Evolutionary conservation across 2,113 vertebrate species (phyloP).

Genomic region (Pachypanchax playfairii): DNA sequence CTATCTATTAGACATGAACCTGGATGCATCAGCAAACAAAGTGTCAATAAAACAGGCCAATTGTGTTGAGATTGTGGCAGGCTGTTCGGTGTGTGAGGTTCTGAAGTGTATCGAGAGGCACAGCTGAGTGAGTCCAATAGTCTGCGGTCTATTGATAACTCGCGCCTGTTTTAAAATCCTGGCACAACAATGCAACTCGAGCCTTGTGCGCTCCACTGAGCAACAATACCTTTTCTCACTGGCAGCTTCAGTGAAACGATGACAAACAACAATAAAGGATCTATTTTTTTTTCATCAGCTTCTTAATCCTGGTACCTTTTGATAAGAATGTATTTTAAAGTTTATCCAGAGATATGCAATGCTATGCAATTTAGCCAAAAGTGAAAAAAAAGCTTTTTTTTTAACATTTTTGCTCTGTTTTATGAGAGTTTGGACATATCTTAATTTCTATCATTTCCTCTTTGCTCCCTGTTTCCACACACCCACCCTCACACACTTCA

Average conservation of each 20-base stretch:
- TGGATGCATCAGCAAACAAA: constrained; percentile 63
- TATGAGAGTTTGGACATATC: too few relatives aligned
- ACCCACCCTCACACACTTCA: constrained; percentile 13
- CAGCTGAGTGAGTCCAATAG: constrained; percentile 77
- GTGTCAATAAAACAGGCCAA: constrained; percentile 62
- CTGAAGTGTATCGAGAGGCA: constrained; percentile 78
- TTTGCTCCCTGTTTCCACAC: constrained; percentile 8
- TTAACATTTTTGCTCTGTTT: too few relatives aligned
- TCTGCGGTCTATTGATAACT: constrained; percentile 84
- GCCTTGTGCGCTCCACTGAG: constrained; percentile 78
- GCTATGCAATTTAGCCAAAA: constrained; percentile 1
- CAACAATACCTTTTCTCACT: constrained; percentile 79
- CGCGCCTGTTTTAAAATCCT: constrained; percentile 79
- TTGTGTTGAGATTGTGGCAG: constrained; percentile 67
- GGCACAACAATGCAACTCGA: constrained; percentile 76
- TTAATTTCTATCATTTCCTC: too few relatives aligned
- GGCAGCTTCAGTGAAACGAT: constrained; percentile 72
- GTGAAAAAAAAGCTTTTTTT: neutral
- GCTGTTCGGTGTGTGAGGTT: constrained; percentile 61
- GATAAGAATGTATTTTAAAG: constrained; percentile 62
- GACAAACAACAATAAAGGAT: constrained; percentile 75
- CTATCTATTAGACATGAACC: constrained; percentile 55
- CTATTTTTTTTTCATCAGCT: constrained; percentile 45
- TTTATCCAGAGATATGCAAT: constrained; percentile 43
- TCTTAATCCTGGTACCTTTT: constrained; percentile 68